Conservation (phyloP, 2,113 vertebrate genomes). For the Caranx melampygus region DNA sequence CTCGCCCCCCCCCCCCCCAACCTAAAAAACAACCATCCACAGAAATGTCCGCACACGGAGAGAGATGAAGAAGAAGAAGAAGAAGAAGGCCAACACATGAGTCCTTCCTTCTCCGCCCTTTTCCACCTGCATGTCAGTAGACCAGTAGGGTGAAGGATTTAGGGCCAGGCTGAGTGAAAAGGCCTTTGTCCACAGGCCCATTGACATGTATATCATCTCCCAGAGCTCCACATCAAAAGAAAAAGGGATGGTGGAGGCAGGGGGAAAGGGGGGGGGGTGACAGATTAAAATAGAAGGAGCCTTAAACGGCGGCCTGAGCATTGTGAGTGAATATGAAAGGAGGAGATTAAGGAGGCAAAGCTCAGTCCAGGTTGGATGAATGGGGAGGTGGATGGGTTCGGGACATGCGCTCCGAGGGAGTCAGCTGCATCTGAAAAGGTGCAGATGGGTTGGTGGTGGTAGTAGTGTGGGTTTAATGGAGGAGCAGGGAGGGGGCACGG, state of each 20-base stretch:
- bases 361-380: slow-evolving; percentile 61
- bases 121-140: slow-evolving; percentile 76
- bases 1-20: slow-evolving; percentile 19
- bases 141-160: slow-evolving; percentile 69
- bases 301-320: slow-evolving; percentile 50
- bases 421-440: slow-evolving; percentile 73
- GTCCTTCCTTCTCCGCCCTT: slow-evolving; percentile 62
- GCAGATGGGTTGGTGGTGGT: slow-evolving; percentile 53
- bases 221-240: slow-evolving; percentile 72
- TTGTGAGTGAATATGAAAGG: slow-evolving; percentile 61
- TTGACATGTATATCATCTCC: slow-evolving; percentile 87
- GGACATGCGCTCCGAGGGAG: slow-evolving; percentile 60
- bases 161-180: slow-evolving; percentile 75
- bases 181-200: slow-evolving; percentile 77
- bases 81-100: slow-evolving; percentile 50
- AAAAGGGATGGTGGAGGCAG: not conserved
- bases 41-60: not conserved
- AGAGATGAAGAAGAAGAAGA: not conserved
- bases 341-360: slow-evolving; percentile 69
- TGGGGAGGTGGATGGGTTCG: slow-evolving; percentile 48
- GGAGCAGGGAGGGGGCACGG: not conserved
- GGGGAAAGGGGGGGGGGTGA: slow-evolving; percentile 26
- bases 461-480: slow-evolving; percentile 38
- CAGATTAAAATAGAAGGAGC: slow-evolving; percentile 45
- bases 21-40: slow-evolving; percentile 10